A percentile compares a stretch with the other conserved stretches of the same genome.
Evolutionary conservation across 2,797 vertebrate genomes (phyloP).

Genomic region (Petrocephalus schoutedeni): DNA sequence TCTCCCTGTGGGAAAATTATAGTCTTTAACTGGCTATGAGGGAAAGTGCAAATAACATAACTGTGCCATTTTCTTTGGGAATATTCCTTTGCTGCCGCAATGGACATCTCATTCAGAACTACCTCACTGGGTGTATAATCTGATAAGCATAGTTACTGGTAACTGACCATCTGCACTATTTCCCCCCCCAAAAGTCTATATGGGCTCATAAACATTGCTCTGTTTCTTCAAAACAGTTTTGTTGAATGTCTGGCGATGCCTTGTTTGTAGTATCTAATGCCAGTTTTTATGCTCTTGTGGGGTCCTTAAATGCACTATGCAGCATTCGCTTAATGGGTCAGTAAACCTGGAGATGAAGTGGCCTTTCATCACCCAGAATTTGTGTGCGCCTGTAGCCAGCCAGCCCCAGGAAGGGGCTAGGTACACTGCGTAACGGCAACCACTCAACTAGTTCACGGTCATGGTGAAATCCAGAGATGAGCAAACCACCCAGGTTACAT

Average conservation of each 20-base stretch:
- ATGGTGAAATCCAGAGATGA: background rate
- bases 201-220: background rate
- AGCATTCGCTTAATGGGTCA: background rate
- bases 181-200: background rate
- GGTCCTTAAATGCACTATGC: background rate
- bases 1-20: conserved; percentile 4
- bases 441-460: background rate
- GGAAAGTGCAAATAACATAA: background rate
- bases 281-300: background rate
- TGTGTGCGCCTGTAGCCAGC: background rate
- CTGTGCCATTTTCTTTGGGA: background rate
- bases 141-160: background rate
- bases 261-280: background rate
- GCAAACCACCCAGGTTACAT: background rate
- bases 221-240: background rate
- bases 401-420: background rate
- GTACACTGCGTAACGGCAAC: background rate
- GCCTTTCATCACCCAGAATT: background rate
- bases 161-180: background rate
- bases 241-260: background rate
- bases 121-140: background rate
- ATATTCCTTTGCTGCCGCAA: background rate
- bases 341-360: background rate
- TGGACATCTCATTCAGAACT: background rate
- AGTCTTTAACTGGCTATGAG: background rate